phyloP scores from a whole-genome alignment of 2,797 vertebrate genomes.

The Pseudopleuronectes americanus region DNA sequence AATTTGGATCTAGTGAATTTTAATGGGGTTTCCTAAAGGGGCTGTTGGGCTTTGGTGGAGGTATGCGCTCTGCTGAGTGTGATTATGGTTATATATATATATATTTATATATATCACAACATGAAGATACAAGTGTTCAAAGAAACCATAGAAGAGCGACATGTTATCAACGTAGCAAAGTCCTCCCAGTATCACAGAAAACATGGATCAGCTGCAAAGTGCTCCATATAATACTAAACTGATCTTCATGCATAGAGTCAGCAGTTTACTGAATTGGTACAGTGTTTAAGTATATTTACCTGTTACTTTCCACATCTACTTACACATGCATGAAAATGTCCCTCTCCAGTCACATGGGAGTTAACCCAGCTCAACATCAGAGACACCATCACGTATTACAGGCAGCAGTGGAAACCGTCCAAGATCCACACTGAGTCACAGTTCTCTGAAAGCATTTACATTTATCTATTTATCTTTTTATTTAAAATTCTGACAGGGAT shows the following conservation, averaged over 20 bases:
- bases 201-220: background rate
- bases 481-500: slow-evolving; percentile 13
- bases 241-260: background rate
- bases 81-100: no score
- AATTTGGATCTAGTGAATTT: no score
- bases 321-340: background rate
- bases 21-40: no score
- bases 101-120: no score
- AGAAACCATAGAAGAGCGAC: no score
- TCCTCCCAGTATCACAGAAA: background rate
- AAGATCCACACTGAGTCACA: background rate
- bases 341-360: background rate
- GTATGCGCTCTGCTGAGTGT: no score
- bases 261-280: background rate
- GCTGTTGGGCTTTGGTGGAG: no score
- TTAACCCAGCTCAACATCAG: background rate
- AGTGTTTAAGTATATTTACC: background rate
- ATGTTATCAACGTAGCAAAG: background rate
- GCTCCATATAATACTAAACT: no score
- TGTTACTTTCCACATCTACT: background rate
- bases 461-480: slow-evolving; percentile 14
- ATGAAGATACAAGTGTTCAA: no score
- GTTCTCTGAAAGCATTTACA: background rate
- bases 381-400: slow-evolving; percentile 1
- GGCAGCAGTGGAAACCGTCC: background rate